Base-by-base conservation (phyloP, 2,113 vertebrate genomes). In the Percopsis transmontana region DNA sequence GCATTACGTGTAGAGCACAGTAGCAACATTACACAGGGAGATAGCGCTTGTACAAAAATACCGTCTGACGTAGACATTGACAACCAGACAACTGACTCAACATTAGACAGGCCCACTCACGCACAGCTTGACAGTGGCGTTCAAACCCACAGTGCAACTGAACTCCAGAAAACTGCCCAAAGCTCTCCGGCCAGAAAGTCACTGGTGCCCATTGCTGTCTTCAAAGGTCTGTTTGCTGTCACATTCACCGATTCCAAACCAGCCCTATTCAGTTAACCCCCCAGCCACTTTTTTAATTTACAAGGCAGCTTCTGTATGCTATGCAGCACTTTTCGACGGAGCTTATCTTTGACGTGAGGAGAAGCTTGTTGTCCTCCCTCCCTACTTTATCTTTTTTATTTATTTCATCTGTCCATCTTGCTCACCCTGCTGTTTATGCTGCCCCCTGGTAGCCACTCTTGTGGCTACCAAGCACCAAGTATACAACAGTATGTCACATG, bases 221-320 rank as follows among this genome's bases (percentile, higher is more conserved):
- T 60, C 76, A 93, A 92, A 92, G 92, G 92, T 93, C 90, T 91
- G 92, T 92, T 76, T 83, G 68, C 81, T 72, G 79, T 80, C 82
- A 62, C 70, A 10, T 77, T 87, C 74, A 85, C 84, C 73, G 61
- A 72, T 81, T 77, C 77, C 80, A 76, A 84, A 58, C 75, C 58
- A 62, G 80, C 42, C 68, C 72, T 83, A 72, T 33, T 86, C 80
- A 76, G 84, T 85, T 85, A 45, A 51, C 78, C 83, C 81, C 77
- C 21, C 64, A 73, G 3, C 80, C 76, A 85, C 84, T 73, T 85
- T 50, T 90, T 87, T 87, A 45, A 62, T 80, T 91, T 87, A 66
- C 69, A 63, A 57, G 70, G 76, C 84, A 72, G 85, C 87, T 86
- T 84, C 70, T 72, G 5, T 79, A 41, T 69, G 83, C 68, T 64